phyloP scores from a whole-genome alignment of 2,797 vertebrate genomes.

The Melanotaenia nigrans region DNA sequence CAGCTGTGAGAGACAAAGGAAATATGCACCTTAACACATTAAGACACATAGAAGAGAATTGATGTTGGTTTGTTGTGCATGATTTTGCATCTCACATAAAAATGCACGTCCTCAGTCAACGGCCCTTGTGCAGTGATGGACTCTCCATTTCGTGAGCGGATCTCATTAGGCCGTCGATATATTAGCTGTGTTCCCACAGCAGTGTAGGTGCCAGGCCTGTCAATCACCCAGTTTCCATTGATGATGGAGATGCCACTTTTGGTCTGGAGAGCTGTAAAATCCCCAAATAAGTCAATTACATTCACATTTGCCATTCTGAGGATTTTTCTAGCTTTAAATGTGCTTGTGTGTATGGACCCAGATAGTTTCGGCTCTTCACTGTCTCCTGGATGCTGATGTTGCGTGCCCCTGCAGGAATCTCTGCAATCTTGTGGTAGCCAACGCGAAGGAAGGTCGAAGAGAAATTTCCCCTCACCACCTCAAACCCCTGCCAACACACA shows the following conservation, averaged over 20 bases:
- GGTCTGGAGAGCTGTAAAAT: conserved; percentile 74
- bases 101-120: conserved; percentile 66
- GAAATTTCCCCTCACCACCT: conserved; percentile 76
- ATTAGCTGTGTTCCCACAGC: conserved; percentile 77
- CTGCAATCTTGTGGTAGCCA: conserved; percentile 81
- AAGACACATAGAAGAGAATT: neutral
- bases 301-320: neutral
- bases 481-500: conserved; percentile 65
- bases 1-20: conserved; percentile 58
- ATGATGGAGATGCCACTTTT: conserved; percentile 73
- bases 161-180: conserved; percentile 83
- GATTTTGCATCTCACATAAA: conserved; percentile 69
- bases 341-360: conserved; percentile 64
- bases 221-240: conserved; percentile 84
- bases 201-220: conserved; percentile 76
- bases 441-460: conserved; percentile 70
- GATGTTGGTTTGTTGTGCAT: neutral
- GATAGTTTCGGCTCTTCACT: conserved; percentile 80
- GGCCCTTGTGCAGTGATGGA: conserved; percentile 80
- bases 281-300: conserved; percentile 7
- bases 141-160: conserved; percentile 80
- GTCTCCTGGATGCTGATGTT: conserved; percentile 79
- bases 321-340: conserved; percentile 5
- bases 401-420: conserved; percentile 78
- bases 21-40: neutral